Evolutionary conservation across 2,888 invertebrate genomes (phyloP), one percentile per base, ranked within the genome.

Genomic region (Lasiommata megera): DNA sequence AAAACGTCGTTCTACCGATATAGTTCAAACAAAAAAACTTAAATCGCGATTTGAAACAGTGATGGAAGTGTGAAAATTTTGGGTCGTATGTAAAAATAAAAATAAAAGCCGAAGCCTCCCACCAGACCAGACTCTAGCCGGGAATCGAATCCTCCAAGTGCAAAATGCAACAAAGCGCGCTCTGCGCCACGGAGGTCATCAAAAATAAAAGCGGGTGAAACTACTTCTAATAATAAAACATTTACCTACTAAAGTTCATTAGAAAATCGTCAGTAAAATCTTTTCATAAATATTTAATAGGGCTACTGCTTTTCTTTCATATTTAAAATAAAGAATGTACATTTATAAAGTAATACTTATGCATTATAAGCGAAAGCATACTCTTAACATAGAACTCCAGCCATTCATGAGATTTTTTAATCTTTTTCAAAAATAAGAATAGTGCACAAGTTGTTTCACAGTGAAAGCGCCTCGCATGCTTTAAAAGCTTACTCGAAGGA

Each of bases 401-500:
- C 41, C 11, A 37, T 40, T 61, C 29, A 58, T 18, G 46, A 58
- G 11, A 37, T 48, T 36, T 57, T 55, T 57, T 53, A 53, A 60
- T 58, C 53, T 54, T 56, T 60, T 56, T 47, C 43, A 34, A 44
- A 38, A 60, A 56, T 52, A 47, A 54, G 48, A 62, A 54, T 51
- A 58, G 61, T 64, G 64, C 65, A 69, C 68, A 70, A 63, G 64
- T 62, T 70, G 64, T 66, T 64, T 62, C 60, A 63, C 59, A 65
- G 64, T 65, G 65, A 69, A 72, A 72, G 67, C 69, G 61, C 56
- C 38, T 60, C 64, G 66, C 73, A 66, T 73, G 67, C 70, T 74
- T 68, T 75, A 70, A 81, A 82, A 84, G 80, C 79, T 81, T 68
- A 72, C 69, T 71, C 71, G 70, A 77, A 84, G 78, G 76, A 80